These are phyloP conservation scores for Ephestia elutella DNA, from an alignment of 1,140 invertebrate species.

Conservation along the genomic window DNA sequence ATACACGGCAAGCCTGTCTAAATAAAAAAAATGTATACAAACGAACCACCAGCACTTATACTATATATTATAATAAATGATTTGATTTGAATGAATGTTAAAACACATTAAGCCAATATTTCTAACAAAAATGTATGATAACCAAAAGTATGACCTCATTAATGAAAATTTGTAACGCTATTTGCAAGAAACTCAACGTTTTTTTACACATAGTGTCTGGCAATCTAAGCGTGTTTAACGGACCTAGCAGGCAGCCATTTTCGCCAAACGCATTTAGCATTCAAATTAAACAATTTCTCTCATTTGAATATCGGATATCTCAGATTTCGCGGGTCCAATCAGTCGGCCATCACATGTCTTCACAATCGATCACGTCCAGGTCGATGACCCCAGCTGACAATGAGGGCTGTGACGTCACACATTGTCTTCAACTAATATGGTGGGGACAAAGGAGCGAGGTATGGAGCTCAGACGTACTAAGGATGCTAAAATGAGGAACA, in stretches of 20 bases:
- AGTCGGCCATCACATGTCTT: not conserved
- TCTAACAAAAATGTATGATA: too few relatives aligned
- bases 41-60: too few relatives aligned
- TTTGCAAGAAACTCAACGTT: too few relatives aligned
- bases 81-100: too few relatives aligned
- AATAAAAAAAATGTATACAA: too few relatives aligned
- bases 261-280: slow-evolving; percentile 3
- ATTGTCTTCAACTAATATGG: not conserved
- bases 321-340: not conserved
- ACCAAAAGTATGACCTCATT: too few relatives aligned
- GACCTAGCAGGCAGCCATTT: not conserved
- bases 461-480: not conserved
- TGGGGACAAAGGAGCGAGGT: not conserved
- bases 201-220: not conserved
- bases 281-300: not conserved
- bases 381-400: not conserved
- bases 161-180: too few relatives aligned
- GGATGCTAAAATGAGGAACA: not conserved
- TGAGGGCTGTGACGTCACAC: not conserved
- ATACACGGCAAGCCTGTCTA: too few relatives aligned
- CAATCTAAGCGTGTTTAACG: not conserved
- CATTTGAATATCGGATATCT: not conserved
- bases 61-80: too few relatives aligned
- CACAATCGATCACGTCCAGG: not conserved
- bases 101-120: too few relatives aligned